Evolutionary conservation across 2,113 vertebrate genomes (phyloP), one percentile per base, ranked within the genome.

Genomic region (Crotalus horridus): DNA sequence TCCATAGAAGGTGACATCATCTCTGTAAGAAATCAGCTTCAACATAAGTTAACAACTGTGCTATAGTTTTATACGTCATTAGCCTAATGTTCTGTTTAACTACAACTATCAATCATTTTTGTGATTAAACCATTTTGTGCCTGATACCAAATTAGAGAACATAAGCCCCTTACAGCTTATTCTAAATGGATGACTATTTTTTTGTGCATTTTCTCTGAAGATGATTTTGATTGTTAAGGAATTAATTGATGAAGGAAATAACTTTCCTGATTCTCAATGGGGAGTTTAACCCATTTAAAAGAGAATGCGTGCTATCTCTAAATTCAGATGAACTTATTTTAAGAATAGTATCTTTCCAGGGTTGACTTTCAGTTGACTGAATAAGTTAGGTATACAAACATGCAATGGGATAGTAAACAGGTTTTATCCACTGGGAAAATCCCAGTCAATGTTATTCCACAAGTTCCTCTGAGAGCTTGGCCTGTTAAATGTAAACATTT

Each of bases 401-500:
- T 87, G 26, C 54, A 46, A 21, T 58, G 43, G 8, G 26, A 23
- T 91, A 23, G 10, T n/a, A 13, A 93, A 61, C 23, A 54, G 21
- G 46, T 43, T 85, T 53, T 4, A 87, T 53, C 46, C 21, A 69
- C 8, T 33, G 9, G 17, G 55, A 46, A 17, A 48, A 91, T 87
- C 33, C 43, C 10, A 61, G 29, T 87, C 74, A 58, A 11, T 29
- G 26, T 59, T 48, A 59, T 61, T 91, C 69, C 46, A 74, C 26
- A 74, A 89, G 3, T n/a, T 89, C 12, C 53, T 88, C 55, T 89
- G 15, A 81, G 24, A 81, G 24, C 23, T 92, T 55, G 33, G 51
- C 87, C 29, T 33, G 20, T 3, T 43, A 59, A 95, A 95, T 91
- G 26, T 87, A 89, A 95, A 93, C 69, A 90, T 96, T 94, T 91